Percentiles rank a stretch among this genome's conserved stretches.
phyloP scores from a whole-genome alignment of 2,797 vertebrate species.

The Glyptemys insculpta region DNA sequence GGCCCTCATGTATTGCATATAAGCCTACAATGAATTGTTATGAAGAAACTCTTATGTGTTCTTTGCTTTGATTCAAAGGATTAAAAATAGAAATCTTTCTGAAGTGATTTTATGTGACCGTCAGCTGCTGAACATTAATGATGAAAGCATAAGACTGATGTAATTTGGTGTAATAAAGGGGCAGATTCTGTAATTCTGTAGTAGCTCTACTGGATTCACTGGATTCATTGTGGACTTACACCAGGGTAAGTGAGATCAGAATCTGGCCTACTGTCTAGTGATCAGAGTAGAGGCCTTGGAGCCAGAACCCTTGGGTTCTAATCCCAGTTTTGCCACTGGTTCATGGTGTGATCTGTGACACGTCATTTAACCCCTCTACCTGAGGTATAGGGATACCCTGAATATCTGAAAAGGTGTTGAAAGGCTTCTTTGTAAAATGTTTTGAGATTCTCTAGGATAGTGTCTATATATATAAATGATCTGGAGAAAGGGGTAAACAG shows the following conservation, averaged over 20 bases:
- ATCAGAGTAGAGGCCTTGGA: neutral
- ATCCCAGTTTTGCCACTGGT: neutral
- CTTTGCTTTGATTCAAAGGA: neutral
- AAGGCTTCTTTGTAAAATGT: neutral
- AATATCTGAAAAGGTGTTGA: neutral
- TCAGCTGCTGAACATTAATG: neutral
- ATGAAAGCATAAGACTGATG: neutral
- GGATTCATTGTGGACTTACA: accelerated
- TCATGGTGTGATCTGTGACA: neutral
- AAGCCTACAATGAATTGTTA: neutral
- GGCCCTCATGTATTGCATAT: neutral
- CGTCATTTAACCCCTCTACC: neutral
- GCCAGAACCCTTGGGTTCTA: neutral
- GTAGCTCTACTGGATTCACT: neutral
- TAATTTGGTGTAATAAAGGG: neutral
- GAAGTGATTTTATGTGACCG: neutral
- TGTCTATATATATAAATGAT: too few species aligned
- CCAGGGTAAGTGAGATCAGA: too few species aligned
- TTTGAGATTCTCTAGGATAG: neutral
- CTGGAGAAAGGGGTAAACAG: too few species aligned
- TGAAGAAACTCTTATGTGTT: neutral
- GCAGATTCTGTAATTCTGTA: neutral
- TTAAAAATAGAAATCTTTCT: neutral
- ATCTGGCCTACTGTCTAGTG: neutral
- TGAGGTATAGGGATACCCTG: neutral